Evolutionary conservation across 2,888 invertebrate species (phyloP).

Genomic region (Andrena dorsata): DNA sequence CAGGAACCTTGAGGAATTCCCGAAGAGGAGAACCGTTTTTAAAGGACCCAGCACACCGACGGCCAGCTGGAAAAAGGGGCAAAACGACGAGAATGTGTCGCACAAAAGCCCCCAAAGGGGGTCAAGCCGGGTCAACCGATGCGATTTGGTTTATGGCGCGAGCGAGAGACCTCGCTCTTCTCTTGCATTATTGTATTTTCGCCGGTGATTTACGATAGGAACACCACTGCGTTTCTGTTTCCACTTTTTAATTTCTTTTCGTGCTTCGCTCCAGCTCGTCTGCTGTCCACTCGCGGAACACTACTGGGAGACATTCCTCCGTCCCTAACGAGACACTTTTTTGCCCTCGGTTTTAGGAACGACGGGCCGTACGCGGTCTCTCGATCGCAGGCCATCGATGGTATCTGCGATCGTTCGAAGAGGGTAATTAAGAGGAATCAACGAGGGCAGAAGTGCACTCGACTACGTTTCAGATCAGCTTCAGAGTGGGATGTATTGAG

Average conservation of each 20-base stretch:
- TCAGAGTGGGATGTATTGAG: not conserved
- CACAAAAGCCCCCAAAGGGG: constrained; percentile 69
- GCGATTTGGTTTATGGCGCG: constrained; percentile 77
- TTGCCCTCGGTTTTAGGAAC: not conserved
- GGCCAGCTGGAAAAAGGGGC: constrained; percentile 44
- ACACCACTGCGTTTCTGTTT: constrained; percentile 50
- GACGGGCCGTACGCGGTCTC: not conserved
- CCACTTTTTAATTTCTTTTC: constrained; percentile 39
- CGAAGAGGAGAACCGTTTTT: constrained; percentile 56
- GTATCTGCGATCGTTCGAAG: not conserved
- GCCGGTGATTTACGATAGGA: constrained; percentile 75
- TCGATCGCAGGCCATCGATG: not conserved
- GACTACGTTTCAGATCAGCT: not conserved
- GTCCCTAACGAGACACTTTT: constrained; percentile 11
- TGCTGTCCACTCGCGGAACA: constrained; percentile 15
- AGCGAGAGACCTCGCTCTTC: constrained; percentile 50
- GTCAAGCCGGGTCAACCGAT: constrained; percentile 74
- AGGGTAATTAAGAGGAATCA: constrained; percentile 4
- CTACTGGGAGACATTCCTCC: constrained; percentile 12
- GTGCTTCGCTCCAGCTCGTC: not conserved
- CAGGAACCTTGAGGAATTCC: constrained; percentile 68
- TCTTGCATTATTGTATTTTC: constrained; percentile 75
- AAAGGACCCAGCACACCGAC: constrained; percentile 64
- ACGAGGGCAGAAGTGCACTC: constrained; percentile 13
- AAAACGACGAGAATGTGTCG: constrained; percentile 71